Base-by-base conservation (phyloP, 2,797 vertebrate genomes). In the Paedocypris micromegethes region DNA sequence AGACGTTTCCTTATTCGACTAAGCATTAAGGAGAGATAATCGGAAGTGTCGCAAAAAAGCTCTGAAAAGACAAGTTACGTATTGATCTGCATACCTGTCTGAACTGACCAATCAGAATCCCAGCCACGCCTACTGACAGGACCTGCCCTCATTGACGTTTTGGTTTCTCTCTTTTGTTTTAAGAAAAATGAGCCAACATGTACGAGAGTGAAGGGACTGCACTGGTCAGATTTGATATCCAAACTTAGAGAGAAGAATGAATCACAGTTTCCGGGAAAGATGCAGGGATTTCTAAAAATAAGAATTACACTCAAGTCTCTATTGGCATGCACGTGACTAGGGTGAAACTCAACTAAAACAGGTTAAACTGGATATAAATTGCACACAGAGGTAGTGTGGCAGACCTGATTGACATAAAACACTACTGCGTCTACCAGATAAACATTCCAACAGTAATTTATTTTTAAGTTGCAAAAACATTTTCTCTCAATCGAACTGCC, bases 81-180 rank as follows among this genome's bases (percentile, higher is more conserved):
- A 43, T 38, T 3, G n/a, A 9, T 6, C 7, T 43, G 3, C 8
- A 9, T 63, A 60, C 52, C 68, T 62, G 7, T 61, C 6, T 6
- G 4, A 49, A 5, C 2, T 3, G 45, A 37, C 58, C 59, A 62
- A 70, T 48, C 67, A 56, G 39, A 4, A 38, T 45, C 68, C 9
- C 4, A 3, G 6, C 2, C 3, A 2, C 4, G 3, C 43, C 38
- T 4, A 47, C n/a, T 3, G 3, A 2, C 2, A 43, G 23, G 5
- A 8, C 40, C 9, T 45, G 68, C 58, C 59, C 9, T 0, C 2
- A 4, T 0, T 52, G 9, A 59, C 42, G 37, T 60, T 66, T 53
- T 60, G 42, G 66, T 60, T 47, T 68, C 57, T 7, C 43, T 9
- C 9, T 42, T 54, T 61, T 52, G 50, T 61, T 59, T 60, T 38